Percentiles rank a stretch among this genome's conserved stretches.
These are phyloP conservation scores for Hypomecis atomaria DNA, from an alignment of 2,888 invertebrate genomes.

Conservation along the genomic window DNA sequence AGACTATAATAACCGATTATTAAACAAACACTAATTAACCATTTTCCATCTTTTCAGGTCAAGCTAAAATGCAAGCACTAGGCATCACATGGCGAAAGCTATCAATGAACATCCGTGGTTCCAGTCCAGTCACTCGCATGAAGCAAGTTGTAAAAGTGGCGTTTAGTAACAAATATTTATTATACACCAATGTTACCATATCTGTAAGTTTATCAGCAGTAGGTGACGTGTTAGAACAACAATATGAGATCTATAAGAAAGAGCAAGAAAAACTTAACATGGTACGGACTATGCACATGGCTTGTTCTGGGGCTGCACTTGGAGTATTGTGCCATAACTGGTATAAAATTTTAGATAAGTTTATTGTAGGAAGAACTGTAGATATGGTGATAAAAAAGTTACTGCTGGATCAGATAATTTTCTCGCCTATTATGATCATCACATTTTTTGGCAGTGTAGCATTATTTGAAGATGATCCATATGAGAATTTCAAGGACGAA, in stretches of 20 bases:
- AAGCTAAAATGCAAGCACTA: constrained; percentile 51
- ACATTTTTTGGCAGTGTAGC: constrained; percentile 93
- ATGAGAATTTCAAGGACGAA: constrained; percentile 87
- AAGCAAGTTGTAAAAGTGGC: constrained; percentile 70
- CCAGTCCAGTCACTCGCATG: constrained; percentile 50
- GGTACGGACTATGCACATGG: constrained; percentile 90
- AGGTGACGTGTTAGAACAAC: constrained; percentile 94
- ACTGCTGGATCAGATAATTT: constrained; percentile 92
- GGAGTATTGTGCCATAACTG: constrained; percentile 95
- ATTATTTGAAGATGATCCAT: constrained; percentile 87
- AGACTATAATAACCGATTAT: neutral
- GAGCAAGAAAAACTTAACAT: constrained; percentile 86
- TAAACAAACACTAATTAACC: neutral
- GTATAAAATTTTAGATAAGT: constrained; percentile 92
- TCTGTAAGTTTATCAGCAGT: constrained; percentile 90
- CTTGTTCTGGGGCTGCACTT: constrained; percentile 90
- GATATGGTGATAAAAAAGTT: constrained; percentile 91
- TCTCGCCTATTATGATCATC: constrained; percentile 92
- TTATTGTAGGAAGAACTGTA: constrained; percentile 89
- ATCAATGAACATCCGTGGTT: constrained; percentile 56
- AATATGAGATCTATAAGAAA: constrained; percentile 89
- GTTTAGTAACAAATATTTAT: constrained; percentile 88
- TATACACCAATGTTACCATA: constrained; percentile 92
- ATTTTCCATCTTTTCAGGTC: constrained; percentile 31
- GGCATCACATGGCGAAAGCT: constrained; percentile 67